These are phyloP conservation scores for Drosophila subpulchrella DNA, from an alignment of 1,140 invertebrate genomes.

Conservation along the genomic window DNA sequence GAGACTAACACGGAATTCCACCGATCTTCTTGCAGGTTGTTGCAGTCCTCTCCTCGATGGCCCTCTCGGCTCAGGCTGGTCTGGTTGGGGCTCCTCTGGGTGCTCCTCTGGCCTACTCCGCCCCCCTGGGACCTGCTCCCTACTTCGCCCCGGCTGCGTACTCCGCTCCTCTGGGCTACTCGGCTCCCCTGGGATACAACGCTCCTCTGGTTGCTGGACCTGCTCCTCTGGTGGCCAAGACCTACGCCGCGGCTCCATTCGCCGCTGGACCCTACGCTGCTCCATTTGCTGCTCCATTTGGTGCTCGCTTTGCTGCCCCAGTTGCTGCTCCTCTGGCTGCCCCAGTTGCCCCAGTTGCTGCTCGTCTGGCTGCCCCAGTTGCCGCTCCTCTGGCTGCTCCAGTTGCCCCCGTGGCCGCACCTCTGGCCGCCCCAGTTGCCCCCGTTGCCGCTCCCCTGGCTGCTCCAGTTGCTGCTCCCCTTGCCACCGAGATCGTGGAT, in stretches of 20 bases:
- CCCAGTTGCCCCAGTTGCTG: constrained; percentile 37
- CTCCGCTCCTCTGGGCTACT: constrained; percentile 70
- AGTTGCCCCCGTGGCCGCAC: constrained; percentile 60
- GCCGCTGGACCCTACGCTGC: constrained; percentile 34
- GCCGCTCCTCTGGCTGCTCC: constrained; percentile 63
- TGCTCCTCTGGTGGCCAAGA: constrained; percentile 46
- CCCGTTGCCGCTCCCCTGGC: constrained; percentile 34
- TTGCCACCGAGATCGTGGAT: constrained; percentile 84
- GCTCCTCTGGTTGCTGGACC: constrained; percentile 46
- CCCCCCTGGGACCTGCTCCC: constrained; percentile 55
- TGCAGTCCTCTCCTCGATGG: constrained; percentile 82
- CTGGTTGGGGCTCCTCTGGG: constrained; percentile 53
- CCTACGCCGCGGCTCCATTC: constrained; percentile 61
- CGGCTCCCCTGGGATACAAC: constrained; percentile 54
- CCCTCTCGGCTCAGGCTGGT: constrained; percentile 70
- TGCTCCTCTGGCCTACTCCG: constrained; percentile 64
- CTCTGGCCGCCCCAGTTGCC: constrained; percentile 16
- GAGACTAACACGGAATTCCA: not conserved
- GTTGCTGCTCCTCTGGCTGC: constrained; percentile 34
- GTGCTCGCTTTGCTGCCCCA: constrained; percentile 53
- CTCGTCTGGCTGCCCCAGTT: constrained; percentile 55
- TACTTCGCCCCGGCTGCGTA: constrained; percentile 29
- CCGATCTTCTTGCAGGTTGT: constrained; percentile 56
- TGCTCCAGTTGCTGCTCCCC: constrained; percentile 33
- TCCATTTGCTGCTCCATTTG: constrained; percentile 49